phyloP scores from a whole-genome alignment of 2,888 invertebrate species.

The Ecliptopera silaceata region DNA sequence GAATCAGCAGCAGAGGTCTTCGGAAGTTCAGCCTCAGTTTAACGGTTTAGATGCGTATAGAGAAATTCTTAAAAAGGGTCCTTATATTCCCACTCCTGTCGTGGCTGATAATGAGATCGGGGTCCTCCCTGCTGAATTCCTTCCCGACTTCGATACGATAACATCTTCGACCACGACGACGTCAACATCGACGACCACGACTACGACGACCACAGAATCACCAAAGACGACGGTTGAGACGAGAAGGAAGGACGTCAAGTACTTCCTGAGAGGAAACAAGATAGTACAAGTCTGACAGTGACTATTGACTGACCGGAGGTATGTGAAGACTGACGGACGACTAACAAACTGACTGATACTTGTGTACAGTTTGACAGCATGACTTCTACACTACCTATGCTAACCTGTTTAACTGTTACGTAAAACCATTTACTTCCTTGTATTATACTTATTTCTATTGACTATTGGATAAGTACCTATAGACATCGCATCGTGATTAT shows the following conservation, averaged over 20 bases:
- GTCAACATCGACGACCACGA: slow-evolving; percentile 43
- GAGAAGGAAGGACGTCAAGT: slow-evolving; percentile 72
- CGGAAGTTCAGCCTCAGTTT: slow-evolving; percentile 60
- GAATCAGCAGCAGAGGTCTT: slow-evolving; percentile 64
- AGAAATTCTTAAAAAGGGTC: slow-evolving; percentile 60
- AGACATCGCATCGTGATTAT: not conserved
- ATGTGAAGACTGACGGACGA: slow-evolving; percentile 26
- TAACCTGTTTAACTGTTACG: slow-evolving; percentile 20
- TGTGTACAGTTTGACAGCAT: slow-evolving; percentile 15
- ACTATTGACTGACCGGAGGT: slow-evolving; percentile 49
- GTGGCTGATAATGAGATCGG: slow-evolving; percentile 72
- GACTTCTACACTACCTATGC: slow-evolving; percentile 29
- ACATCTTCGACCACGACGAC: slow-evolving; percentile 50
- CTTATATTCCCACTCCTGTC: slow-evolving; percentile 66
- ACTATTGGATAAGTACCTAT: not conserved
- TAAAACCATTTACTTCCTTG: slow-evolving; percentile 29
- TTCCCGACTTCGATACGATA: slow-evolving; percentile 48
- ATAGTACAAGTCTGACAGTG: slow-evolving; percentile 75
- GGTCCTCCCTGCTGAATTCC: slow-evolving; percentile 68
- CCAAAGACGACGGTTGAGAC: slow-evolving; percentile 55
- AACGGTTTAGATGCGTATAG: slow-evolving; percentile 55
- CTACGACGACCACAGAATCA: slow-evolving; percentile 48
- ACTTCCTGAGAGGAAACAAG: slow-evolving; percentile 76
- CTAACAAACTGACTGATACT: slow-evolving; percentile 38
- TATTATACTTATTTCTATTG: slow-evolving; percentile 1